Base-by-base conservation (phyloP, 2,888 invertebrate genomes). In the Dusona sp. region DNA sequence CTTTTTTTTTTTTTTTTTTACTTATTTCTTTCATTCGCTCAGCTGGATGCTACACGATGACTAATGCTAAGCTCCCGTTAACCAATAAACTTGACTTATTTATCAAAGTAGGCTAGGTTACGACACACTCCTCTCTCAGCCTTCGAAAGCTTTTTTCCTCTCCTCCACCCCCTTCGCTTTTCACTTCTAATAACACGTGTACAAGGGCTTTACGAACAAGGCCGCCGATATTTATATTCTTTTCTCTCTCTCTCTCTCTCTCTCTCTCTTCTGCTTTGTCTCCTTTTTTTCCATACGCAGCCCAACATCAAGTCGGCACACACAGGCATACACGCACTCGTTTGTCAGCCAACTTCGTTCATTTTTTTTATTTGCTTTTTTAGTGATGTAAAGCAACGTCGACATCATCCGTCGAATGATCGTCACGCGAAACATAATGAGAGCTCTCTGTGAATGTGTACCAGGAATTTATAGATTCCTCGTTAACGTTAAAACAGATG, bases 81-180 rank as follows among this genome's bases (percentile, higher is more conserved):
- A 86, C 83, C 86, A 77, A 79, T 86, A 77, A 74, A 86, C 86
- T 83, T 77, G 77, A 85, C 83, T 77, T 77, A 80, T 83, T 79
- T 80, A 80, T 80, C 83, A 79, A 83, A 80, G 70, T 83, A 86
- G 83, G 86, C 83, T 83, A 79, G 61, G 70, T 79, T 79, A 78
- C 78, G 81, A 85, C 67, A 75, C 82, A 64, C 80, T 80, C 54
- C 68, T 61, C 68, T 61, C 64, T 85, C 82, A 64, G 74, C 79
- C 74, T 85, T 68, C 74, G 79, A 82, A 73, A 82, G 80, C 51
- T 25, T 29, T 57, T 36, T 70, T 11, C 65, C n/a, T 65, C 64
- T 61, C 64, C 42, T 42, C 7, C 42, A 42, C 38, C 33, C 51
- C 48, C 45, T 22, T 48, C 29, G 25, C 42, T 83, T n/a, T 67